Conservation (phyloP, 2,113 vertebrate genomes). For the Tenebrosternarchus preto region DNA sequence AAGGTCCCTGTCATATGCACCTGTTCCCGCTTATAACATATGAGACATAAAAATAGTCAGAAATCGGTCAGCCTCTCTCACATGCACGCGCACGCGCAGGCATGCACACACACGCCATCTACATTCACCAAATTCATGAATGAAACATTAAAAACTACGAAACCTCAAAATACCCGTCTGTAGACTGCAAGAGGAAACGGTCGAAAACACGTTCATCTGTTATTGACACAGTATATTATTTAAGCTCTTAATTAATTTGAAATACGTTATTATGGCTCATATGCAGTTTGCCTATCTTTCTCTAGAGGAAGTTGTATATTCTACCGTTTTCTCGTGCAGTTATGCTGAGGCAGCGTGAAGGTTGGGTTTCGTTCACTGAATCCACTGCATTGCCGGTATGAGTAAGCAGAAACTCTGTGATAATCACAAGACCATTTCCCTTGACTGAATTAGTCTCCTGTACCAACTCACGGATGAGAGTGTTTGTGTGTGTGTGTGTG, state of each 20-base stretch:
- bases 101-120: too few species aligned
- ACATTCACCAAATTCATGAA: too few species aligned
- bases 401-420: conserved; percentile 66
- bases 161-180: too few species aligned
- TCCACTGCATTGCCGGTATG: conserved; percentile 51
- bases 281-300: too few species aligned
- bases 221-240: background rate
- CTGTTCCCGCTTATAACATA: conserved; percentile 60
- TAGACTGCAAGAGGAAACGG: too few species aligned
- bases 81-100: too few species aligned
- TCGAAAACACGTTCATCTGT: too few species aligned
- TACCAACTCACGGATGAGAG: conserved; percentile 3
- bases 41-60: conserved; percentile 61
- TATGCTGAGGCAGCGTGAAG: background rate
- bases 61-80: conserved; percentile 9
- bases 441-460: conserved; percentile 41
- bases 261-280: background rate
- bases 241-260: background rate
- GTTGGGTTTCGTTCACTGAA: conserved; percentile 1
- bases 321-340: too few species aligned
- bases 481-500: too few species aligned
- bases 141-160: too few species aligned
- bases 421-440: too few species aligned
- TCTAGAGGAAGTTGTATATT: too few species aligned
- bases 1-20: conserved; percentile 57